Evolutionary conservation across 2,113 vertebrate genomes (phyloP).

Genomic region (Pardalotus punctatus): DNA sequence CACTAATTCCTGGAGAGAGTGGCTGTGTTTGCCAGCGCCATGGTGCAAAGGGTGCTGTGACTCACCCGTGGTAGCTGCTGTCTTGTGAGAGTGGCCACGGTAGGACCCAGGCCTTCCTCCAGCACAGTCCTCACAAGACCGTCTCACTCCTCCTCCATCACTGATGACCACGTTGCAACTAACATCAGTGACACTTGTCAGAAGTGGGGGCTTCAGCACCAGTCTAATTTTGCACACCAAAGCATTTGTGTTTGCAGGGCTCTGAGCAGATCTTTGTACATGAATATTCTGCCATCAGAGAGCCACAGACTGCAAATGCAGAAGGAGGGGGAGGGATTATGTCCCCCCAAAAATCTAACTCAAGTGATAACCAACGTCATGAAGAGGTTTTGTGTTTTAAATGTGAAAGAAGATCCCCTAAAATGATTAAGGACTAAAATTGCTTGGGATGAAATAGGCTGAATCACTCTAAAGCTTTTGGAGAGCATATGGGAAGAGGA

Average conservation of each 20-base stretch:
- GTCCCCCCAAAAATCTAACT: slow-evolving; percentile 27
- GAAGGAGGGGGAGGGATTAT: neutral
- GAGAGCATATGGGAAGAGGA: slow-evolving; percentile 9
- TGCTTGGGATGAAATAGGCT: slow-evolving; percentile 4
- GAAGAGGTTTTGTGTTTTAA: slow-evolving; percentile 20
- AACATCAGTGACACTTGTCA: neutral
- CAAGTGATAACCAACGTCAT: neutral
- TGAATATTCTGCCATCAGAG: neutral
- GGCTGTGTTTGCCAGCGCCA: rapidly evolving
- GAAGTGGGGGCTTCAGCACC: neutral
- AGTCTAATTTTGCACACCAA: neutral
- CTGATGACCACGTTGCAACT: neutral
- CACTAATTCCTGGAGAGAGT: neutral
- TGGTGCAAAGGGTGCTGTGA: rapidly evolving
- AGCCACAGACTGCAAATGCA: neutral
- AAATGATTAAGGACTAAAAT: slow-evolving; percentile 35
- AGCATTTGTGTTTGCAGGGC: neutral
- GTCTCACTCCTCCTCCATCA: neutral
- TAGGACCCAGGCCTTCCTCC: neutral
- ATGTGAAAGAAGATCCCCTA: slow-evolving; percentile 18
- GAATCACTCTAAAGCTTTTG: neutral
- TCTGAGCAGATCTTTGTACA: neutral
- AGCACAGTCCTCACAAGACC: neutral
- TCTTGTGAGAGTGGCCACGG: neutral
- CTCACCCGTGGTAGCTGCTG: rapidly evolving